Evolutionary conservation across 2,113 vertebrate genomes (phyloP).

Genomic region (Phyllostomus hastatus): DNA sequence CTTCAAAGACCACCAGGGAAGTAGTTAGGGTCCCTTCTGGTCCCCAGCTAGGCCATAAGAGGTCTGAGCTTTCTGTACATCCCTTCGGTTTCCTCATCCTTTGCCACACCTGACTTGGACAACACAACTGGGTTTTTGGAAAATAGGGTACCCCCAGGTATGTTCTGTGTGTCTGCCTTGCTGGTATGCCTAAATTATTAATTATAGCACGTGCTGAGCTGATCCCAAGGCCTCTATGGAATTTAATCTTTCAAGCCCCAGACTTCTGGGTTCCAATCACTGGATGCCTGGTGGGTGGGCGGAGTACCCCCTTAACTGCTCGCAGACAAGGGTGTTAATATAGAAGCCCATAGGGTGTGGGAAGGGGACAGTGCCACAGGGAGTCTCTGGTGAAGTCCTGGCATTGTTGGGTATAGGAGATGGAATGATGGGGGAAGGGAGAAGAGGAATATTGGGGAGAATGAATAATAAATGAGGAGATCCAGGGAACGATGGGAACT

Average conservation of each 20-base stretch:
- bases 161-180: not conserved
- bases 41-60: not conserved
- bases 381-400: not conserved
- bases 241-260: slow-evolving; percentile 46
- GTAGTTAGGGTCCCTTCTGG: not conserved
- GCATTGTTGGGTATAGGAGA: not conserved
- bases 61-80: not conserved
- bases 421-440: not conserved
- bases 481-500: not conserved
- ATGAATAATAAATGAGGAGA: not conserved
- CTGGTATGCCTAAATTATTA: slow-evolving; percentile 36
- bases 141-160: not conserved
- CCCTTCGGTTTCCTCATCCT: not conserved
- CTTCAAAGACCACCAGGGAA: not conserved
- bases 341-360: no score
- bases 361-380: not conserved
- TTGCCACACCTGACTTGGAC: not conserved
- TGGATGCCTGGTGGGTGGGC: not conserved
- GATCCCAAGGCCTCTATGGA: slow-evolving; percentile 45
- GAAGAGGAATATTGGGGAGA: not conserved
- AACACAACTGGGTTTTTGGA: not conserved
- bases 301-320: not conserved
- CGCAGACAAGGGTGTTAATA: not conserved
- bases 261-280: not conserved
- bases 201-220: not conserved